Conservation (phyloP, 2,797 vertebrate species). For the Sebastes goodei region DNA sequence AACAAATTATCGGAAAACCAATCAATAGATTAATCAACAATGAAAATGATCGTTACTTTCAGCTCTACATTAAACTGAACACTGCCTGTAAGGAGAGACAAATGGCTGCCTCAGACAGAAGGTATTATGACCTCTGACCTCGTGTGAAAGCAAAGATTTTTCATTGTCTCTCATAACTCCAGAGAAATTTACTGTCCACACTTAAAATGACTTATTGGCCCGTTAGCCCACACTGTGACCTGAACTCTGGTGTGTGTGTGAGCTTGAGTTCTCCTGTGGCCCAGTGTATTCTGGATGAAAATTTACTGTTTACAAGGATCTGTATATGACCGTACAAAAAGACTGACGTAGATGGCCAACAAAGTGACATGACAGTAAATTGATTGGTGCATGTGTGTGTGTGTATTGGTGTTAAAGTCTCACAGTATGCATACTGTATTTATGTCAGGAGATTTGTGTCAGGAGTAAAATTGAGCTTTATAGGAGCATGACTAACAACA, state of each 20-base stretch:
- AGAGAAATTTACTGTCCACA: slow-evolving; percentile 26
- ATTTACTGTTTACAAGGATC: slow-evolving; percentile 55
- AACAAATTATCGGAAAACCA: neutral
- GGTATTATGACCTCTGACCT: slow-evolving; percentile 29
- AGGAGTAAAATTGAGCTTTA: slow-evolving; percentile 44
- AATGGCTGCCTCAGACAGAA: neutral
- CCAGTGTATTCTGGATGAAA: neutral
- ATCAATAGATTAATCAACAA: neutral
- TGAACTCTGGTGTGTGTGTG: slow-evolving; percentile 3
- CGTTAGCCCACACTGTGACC: slow-evolving; percentile 17
- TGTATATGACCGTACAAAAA: slow-evolving; percentile 26
- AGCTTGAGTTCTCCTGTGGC: neutral
- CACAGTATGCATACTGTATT: slow-evolving; percentile 4
- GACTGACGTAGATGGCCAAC: slow-evolving; percentile 13
- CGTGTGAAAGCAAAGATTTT: slow-evolving; percentile 3
- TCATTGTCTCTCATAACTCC: slow-evolving; percentile 41
- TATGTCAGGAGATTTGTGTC: neutral
- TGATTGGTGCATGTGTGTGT: neutral
- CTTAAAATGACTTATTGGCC: slow-evolving; percentile 39
- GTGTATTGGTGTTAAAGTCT: neutral
- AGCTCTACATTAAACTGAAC: neutral
- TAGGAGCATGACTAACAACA: slow-evolving; percentile 51
- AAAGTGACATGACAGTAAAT: slow-evolving; percentile 6
- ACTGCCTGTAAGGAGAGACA: neutral
- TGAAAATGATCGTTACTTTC: neutral